Evolutionary conservation across 1,140 invertebrate species (phyloP).

Genomic region (Bombus sibiricus): DNA sequence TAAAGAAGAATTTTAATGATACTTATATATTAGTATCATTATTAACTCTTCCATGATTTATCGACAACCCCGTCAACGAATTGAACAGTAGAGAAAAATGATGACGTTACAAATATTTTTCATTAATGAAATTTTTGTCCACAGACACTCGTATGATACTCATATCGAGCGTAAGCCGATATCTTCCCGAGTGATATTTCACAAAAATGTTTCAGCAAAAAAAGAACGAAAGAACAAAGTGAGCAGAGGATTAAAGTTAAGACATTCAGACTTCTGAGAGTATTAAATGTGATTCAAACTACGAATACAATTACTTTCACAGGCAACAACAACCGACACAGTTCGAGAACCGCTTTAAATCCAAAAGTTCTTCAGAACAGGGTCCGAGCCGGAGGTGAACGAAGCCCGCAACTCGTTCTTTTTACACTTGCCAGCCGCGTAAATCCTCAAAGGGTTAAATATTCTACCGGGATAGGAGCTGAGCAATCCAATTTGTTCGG

Average conservation of each 20-base stretch:
- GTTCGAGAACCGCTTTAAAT: not conserved
- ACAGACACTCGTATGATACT: too few species aligned
- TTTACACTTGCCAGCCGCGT: not conserved
- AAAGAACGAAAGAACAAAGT: not conserved
- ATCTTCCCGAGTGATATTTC: too few species aligned
- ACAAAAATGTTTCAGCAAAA: not conserved
- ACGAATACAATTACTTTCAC: not conserved
- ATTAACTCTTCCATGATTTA: too few species aligned
- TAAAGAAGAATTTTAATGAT: too few species aligned
- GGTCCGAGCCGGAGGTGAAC: not conserved
- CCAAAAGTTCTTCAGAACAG: not conserved
- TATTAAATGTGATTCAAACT: not conserved
- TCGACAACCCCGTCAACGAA: too few species aligned
- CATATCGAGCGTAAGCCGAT: too few species aligned
- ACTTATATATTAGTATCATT: too few species aligned
- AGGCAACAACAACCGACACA: not conserved
- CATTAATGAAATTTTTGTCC: too few species aligned
- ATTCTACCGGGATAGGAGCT: not conserved
- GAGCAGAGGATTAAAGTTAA: not conserved
- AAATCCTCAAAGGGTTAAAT: constrained; percentile 40
- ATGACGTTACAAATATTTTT: too few species aligned
- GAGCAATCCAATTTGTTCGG: constrained; percentile 31
- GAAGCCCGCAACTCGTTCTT: not conserved
- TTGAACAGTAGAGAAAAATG: too few species aligned
- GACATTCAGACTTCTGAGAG: not conserved